A percentile compares a stretch with the other conserved stretches of the same genome.
Evolutionary conservation across 2,113 vertebrate genomes (phyloP).

Genomic region (Rhinichthys klamathensis): DNA sequence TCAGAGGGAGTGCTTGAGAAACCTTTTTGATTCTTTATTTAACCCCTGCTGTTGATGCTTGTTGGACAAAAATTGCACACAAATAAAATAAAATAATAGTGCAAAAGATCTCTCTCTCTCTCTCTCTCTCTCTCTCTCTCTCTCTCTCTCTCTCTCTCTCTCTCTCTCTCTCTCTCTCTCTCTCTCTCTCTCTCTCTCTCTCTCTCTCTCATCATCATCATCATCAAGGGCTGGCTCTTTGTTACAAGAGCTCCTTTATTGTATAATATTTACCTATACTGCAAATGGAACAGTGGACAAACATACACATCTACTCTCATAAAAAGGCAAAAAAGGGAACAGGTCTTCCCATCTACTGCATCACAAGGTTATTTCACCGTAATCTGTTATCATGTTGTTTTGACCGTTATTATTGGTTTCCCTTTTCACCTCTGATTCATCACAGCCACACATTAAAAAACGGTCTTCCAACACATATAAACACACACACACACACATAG

Average conservation of each 20-base stretch:
- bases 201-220: too few relatives aligned
- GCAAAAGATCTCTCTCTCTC: background rate
- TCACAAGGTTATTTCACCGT: background rate
- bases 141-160: conserved; percentile 23
- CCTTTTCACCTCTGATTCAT: conserved; percentile 33
- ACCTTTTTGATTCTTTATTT: background rate
- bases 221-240: background rate
- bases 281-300: background rate
- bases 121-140: too few relatives aligned
- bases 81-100: background rate
- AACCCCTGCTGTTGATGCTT: background rate
- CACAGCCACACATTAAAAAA: conserved; percentile 16
- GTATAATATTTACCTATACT: conserved; percentile 12
- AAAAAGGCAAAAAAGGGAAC: conserved; percentile 9
- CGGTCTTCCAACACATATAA: background rate
- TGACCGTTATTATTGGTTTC: conserved; percentile 24
- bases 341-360: background rate
- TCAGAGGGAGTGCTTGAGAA: too few relatives aligned
- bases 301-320: conserved; percentile 8
- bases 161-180: background rate
- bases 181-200: too few relatives aligned
- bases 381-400: conserved; percentile 26
- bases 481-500: conserved; percentile 4
- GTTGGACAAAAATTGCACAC: background rate
- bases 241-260: conserved; percentile 7